Evolutionary conservation across 2,888 invertebrate genomes (phyloP), one percentile per base, ranked within the genome.

Genomic region (Sussaba pulchella): DNA sequence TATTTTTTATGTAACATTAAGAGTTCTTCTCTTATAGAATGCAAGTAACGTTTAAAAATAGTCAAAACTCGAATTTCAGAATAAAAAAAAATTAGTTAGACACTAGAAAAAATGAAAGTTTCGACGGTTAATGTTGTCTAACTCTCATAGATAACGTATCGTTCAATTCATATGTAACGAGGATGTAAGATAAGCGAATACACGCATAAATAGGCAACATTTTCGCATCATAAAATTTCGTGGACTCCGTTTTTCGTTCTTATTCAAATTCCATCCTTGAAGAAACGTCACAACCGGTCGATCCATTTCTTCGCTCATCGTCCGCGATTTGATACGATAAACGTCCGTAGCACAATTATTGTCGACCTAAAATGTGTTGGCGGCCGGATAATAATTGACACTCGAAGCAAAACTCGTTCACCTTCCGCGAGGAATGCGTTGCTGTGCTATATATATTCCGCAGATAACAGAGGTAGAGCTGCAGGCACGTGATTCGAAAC

Each of bases 151-250:
- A 73, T 63, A 77, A 76, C 72, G 21, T 77, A 6, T 78, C 39
- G 39, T 67, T 81, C 63, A 71, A 67, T 78, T 84, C 82, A 78
- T 82, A 81, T 82, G 67, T 84, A 64, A 70, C 82, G 81, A 85
- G 87, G 87, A 88, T 88, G 83, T 82, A 83, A 78, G 52, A 87
- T 86, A 85, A 88, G 88, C 88, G 82, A 88, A 88, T 87, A 61
- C 36, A 21, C 24, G 4, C n/a, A 59, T 12, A 12, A 24, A 54
- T 54, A 21, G 8, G 9, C 12, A 9, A 52, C n/a, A n/a, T n/a
- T n/a, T n/a, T n/a, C n/a, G n/a, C n/a, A n/a, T n/a, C n/a, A n/a
- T n/a, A n/a, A n/a, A n/a, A n/a, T n/a, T n/a, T n/a, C n/a, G n/a
- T n/a, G n/a, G n/a, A n/a, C n/a, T n/a, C n/a, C n/a, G n/a, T n/a